Evolutionary conservation across 2,888 invertebrate genomes (phyloP).

Genomic region (Drosophila birchii): DNA sequence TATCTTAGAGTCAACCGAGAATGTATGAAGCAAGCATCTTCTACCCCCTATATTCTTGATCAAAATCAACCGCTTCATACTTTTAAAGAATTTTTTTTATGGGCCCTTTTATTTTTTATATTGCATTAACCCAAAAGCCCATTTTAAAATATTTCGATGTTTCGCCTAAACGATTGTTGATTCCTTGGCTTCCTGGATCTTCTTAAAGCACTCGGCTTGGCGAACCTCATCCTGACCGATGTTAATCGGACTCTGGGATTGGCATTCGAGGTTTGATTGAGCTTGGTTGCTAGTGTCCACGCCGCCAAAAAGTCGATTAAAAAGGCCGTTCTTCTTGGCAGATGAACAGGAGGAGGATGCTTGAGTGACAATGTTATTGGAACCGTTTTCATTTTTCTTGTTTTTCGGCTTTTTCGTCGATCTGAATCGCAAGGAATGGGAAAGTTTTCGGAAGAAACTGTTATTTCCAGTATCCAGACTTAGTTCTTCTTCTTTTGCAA

Average conservation of each 20-base stretch:
- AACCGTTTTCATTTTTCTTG: background rate
- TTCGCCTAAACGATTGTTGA: too few species aligned
- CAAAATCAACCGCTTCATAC: background rate
- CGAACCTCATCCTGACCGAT: background rate
- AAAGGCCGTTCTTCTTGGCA: conserved; percentile 26
- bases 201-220: background rate
- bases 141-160: background rate
- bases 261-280: background rate
- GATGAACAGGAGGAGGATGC: background rate
- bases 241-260: background rate
- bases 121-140: too few species aligned
- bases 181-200: background rate
- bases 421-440: background rate
- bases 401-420: background rate
- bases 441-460: conserved; percentile 3
- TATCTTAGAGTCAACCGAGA: background rate
- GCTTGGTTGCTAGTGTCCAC: background rate
- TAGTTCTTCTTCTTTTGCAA: background rate
- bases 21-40: background rate
- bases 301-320: conserved; percentile 33
- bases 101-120: background rate
- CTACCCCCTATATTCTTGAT: background rate
- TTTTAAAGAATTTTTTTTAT: too few species aligned
- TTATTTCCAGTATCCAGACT: background rate
- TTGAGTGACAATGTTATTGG: background rate